phyloP scores from a whole-genome alignment of 2,888 invertebrate species.

The Pyrgus malvae region DNA sequence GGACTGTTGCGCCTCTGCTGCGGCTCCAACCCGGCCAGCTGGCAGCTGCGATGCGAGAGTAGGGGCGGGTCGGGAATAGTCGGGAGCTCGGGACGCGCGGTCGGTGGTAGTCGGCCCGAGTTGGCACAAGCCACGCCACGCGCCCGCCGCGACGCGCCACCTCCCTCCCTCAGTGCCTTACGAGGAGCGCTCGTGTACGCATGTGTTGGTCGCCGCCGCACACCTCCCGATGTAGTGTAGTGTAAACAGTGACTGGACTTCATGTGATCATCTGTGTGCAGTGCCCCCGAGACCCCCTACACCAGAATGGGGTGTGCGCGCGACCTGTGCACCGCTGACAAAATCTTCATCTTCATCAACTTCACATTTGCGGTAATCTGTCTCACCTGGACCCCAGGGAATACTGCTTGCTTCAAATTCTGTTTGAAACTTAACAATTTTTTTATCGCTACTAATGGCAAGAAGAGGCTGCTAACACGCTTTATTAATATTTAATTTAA shows the following conservation, averaged over 20 bases:
- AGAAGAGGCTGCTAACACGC: background rate
- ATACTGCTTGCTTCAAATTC: conserved; percentile 4
- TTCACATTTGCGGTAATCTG: conserved; percentile 68
- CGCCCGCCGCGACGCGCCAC: background rate
- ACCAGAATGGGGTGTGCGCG: conserved; percentile 59
- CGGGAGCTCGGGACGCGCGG: no score
- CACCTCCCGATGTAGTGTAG: conserved; percentile 25
- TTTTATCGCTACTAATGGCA: background rate
- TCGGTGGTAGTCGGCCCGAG: no score
- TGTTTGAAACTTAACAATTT: background rate
- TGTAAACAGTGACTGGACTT: conserved; percentile 29
- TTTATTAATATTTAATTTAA: background rate
- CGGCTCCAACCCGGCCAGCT: no score
- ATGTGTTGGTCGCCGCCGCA: conserved; percentile 11
- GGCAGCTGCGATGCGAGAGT: no score
- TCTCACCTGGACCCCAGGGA: background rate
- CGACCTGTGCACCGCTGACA: conserved; percentile 65
- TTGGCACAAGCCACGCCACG: conserved; percentile 1
- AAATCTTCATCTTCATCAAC: conserved; percentile 75
- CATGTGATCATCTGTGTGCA: conserved; percentile 24
- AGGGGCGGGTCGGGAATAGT: conserved; percentile 2
- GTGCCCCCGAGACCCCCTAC: conserved; percentile 2
- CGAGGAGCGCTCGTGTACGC: conserved; percentile 44
- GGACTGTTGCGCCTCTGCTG: no score
- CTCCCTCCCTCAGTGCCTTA: conserved; percentile 57